Base-by-base conservation (phyloP, 2,113 vertebrate species). In the Amazona guildingii region DNA sequence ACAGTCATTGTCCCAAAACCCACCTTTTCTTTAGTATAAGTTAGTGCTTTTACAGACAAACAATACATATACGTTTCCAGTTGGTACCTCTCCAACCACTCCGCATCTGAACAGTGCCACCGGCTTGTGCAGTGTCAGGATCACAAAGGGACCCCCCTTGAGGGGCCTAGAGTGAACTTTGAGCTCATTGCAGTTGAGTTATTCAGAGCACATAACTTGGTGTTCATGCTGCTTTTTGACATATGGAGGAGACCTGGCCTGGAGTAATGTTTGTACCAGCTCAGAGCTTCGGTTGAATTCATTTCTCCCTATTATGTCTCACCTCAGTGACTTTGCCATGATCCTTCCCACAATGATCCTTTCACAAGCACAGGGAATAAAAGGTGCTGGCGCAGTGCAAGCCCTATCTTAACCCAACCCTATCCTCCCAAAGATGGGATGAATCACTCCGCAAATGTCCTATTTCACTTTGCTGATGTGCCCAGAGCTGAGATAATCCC, bases 31-130 rank as follows among this genome's bases (percentile, higher is more conserved):
- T 37, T 63, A 90, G 83, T 82, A 92, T 95, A 96, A 96, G 92
- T 97, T 95, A 96, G 94, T 92, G 70, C 80, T 90, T 96, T 57
- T 68, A 86, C 64, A 82, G 94, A 86, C 37, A 93, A 87, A 91
- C 64, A 48, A 18, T 20, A 17, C 9, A 17, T 21, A 70, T 9
- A 68, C 12, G 62, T n/a, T 91, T 73, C 90, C 92, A 95, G 83
- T 33, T 78, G 88, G 57, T 31, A 35, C 73, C 57, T 66, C 80
- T 82, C 76, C 90, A 68, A 18, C 27, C 0, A 0, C 90, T 84
- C 80, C 83, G 44, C 51, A 24, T 10, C 55, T 9, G 3, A 39
- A 62, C 41, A 24, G 61, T 31, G 72, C 31, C 8, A 3, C 27
- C 25, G 35, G 39, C 43, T 6, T 18, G 20, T 27, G 29, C 1